Conservation (phyloP, 2,113 vertebrate genomes). For the Syngnathus typhle region DNA sequence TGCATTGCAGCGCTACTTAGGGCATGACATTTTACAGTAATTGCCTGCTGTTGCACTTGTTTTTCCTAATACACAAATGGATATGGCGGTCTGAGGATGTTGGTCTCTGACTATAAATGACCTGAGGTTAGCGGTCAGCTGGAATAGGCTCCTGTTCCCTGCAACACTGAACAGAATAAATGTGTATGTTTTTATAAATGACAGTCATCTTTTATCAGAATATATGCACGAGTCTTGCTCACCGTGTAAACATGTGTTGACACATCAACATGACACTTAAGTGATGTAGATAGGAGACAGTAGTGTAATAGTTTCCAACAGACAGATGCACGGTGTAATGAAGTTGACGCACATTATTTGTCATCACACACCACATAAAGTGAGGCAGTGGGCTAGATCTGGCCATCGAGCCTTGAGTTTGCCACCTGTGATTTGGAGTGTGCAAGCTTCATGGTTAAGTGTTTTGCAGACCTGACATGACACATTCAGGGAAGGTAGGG, state of each 20-base stretch:
- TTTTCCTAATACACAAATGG: neutral
- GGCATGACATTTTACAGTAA: too few species aligned
- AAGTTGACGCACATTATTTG: slow-evolving; percentile 15
- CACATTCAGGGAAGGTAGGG: slow-evolving; percentile 33
- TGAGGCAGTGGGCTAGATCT: neutral
- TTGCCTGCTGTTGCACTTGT: neutral
- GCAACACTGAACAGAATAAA: neutral
- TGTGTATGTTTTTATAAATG: neutral
- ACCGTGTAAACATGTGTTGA: slow-evolving; percentile 34
- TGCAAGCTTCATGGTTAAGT: slow-evolving; percentile 15
- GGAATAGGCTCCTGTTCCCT: neutral
- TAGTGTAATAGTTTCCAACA: slow-evolving; percentile 30
- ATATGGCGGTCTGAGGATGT: neutral
- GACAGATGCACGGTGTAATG: slow-evolving; percentile 18
- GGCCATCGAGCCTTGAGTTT: too few species aligned
- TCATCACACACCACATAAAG: neutral
- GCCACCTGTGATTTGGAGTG: slow-evolving; percentile 9
- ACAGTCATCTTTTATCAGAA: slow-evolving; percentile 20
- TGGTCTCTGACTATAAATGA: neutral
- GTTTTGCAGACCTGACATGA: slow-evolving; percentile 37
- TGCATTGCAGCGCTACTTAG: too few species aligned
- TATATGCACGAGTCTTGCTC: slow-evolving; percentile 17
- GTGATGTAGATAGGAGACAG: slow-evolving; percentile 22
- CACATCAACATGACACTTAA: slow-evolving; percentile 38
- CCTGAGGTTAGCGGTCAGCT: neutral